These are phyloP conservation scores for Leptura quadrifasciata DNA, from an alignment of 2,888 invertebrate genomes.

Conservation along the genomic window DNA sequence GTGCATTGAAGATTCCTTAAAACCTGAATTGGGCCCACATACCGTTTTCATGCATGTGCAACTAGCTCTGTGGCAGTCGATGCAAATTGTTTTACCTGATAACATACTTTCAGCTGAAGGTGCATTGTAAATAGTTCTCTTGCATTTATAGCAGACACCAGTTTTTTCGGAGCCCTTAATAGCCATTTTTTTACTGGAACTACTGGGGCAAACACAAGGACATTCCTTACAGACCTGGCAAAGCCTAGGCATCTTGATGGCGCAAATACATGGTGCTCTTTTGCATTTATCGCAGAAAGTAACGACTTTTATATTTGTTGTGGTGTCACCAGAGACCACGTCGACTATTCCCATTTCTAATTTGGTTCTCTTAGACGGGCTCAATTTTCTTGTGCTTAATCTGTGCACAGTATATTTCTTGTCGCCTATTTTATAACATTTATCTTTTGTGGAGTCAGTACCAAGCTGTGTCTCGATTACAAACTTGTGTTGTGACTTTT, in stretches of 20 bases:
- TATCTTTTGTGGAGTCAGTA: constrained; percentile 27
- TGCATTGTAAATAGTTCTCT: neutral
- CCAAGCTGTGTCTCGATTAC: constrained; percentile 61
- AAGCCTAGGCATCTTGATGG: neutral
- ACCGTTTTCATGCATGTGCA: constrained; percentile 5
- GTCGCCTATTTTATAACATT: constrained; percentile 53
- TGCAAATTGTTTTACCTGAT: constrained; percentile 28
- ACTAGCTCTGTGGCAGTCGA: constrained; percentile 21
- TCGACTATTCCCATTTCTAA: constrained; percentile 59
- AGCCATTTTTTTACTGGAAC: neutral
- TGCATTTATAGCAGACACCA: constrained; percentile 9
- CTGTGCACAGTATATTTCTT: constrained; percentile 51
- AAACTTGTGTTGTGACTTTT: constrained; percentile 54
- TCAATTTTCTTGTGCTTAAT: constrained; percentile 5
- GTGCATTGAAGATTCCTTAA: neutral
- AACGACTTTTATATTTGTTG: constrained; percentile 61
- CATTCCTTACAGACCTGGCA: neutral
- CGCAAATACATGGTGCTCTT: constrained; percentile 13
- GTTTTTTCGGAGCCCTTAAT: neutral
- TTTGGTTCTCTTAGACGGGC: neutral
- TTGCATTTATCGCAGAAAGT: constrained; percentile 50
- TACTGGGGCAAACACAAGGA: constrained; percentile 11
- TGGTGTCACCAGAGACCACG: constrained; percentile 56
- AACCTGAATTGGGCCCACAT: neutral
- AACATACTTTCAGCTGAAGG: neutral